Base-by-base conservation (phyloP, 2,113 vertebrate genomes). In the Thamnaconus septentrionalis region DNA sequence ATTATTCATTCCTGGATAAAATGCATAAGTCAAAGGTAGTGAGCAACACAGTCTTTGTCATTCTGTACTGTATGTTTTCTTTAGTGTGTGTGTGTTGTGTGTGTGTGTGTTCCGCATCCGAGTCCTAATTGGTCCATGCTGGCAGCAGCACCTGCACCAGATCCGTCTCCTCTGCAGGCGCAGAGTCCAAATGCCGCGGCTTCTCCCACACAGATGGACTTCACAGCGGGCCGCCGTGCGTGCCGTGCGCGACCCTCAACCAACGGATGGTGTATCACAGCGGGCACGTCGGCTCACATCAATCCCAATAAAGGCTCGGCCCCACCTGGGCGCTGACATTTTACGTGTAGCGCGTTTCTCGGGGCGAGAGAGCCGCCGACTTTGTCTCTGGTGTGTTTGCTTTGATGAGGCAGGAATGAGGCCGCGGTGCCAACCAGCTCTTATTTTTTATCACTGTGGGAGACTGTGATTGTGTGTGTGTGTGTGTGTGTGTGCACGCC, bases 181-280 rank as follows among this genome's bases (percentile, higher is more conserved):
- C 48, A 71, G 64, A 52, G 82, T 70, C 68, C 75, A 12, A 71
- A 40, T 73, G 18, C 80, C 9, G 58, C 70, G 51, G 70, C 72
- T 46, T 75, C 59, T 61, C 73, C 79, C 84, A 70, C 78, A 80
- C 88, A 89, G 88, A 88, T 85, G 86, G 88, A 85, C 74, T 78
- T 80, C 82, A 18, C 84, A 65, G 81, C 64, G 58, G 69, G 82
- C 44, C 45, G 9, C 69, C 7, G 46, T 73, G 76, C 53, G 67
- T 39, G 46, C 69, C 60, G 76, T 69, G 78, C 81, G 56, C 58
- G 60, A 56, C 71, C 64, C 64, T 53, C 70, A 81, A 59, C 71
- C 75, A 82, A 50, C 71, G 59, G 69, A 82, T 78, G 79, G 78
- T 78, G 78, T 66, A 55, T 69, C 82, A 58, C 84, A 76, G 84